These are phyloP conservation scores for Denticeps clupeoides DNA, from an alignment of 2,797 vertebrate species.

Conservation along the genomic window DNA sequence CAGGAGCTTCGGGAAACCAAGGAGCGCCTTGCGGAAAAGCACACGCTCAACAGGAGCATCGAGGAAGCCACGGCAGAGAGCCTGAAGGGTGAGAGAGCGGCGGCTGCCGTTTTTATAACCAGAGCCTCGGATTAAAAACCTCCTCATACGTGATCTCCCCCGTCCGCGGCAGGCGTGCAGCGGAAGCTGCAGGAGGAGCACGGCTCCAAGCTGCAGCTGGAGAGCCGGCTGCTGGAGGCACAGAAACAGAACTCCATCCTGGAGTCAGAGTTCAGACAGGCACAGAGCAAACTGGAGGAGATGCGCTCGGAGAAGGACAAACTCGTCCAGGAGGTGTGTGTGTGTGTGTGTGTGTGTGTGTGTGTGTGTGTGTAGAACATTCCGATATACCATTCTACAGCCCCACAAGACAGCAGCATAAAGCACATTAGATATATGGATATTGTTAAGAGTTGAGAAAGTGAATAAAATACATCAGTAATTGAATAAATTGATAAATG, in stretches of 20 bases:
- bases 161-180: constrained; percentile 72
- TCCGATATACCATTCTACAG: too few species aligned
- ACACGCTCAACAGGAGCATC: constrained; percentile 78
- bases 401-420: too few species aligned
- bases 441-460: too few species aligned
- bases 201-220: constrained; percentile 74
- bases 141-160: background rate
- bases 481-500: too few species aligned
- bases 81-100: constrained; percentile 71
- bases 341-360: background rate
- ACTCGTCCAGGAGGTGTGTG: constrained; percentile 75
- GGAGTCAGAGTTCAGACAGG: constrained; percentile 88
- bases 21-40: constrained; percentile 78
- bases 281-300: constrained; percentile 71
- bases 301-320: constrained; percentile 72
- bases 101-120: too few species aligned
- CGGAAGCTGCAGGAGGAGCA: constrained; percentile 80
- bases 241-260: constrained; percentile 84
- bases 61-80: constrained; percentile 89
- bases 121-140: too few species aligned
- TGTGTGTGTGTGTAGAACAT: background rate
- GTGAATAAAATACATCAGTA: too few species aligned
- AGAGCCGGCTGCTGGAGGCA: constrained; percentile 73
- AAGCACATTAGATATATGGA: too few species aligned
- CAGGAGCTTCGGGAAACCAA: constrained; percentile 83